These are phyloP conservation scores for Drosophila ezoana DNA, from an alignment of 2,888 invertebrate genomes.

Conservation along the genomic window DNA sequence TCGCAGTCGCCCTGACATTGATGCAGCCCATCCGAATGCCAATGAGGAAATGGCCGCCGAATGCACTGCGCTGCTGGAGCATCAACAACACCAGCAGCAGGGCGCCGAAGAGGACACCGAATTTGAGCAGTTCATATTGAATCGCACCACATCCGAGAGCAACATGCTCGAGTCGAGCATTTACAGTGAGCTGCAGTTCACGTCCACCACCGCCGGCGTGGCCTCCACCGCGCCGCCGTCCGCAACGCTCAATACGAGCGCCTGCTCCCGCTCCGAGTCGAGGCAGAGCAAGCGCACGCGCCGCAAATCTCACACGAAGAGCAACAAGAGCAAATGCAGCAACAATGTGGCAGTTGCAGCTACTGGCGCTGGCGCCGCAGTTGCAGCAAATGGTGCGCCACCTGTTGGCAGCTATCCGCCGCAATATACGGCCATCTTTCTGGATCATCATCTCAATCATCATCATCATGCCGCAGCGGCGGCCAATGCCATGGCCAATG, in stretches of 20 bases:
- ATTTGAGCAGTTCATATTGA: constrained; percentile 78
- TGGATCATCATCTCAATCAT: constrained; percentile 72
- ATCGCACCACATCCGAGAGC: constrained; percentile 82
- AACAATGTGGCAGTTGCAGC: constrained; percentile 29
- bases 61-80: constrained; percentile 69
- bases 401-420: constrained; percentile 79
- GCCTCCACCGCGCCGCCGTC: constrained; percentile 6
- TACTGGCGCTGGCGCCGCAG: constrained; percentile 26
- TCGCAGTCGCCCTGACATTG: constrained; percentile 61
- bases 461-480: constrained; percentile 30
- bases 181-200: constrained; percentile 80
- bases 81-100: constrained; percentile 44
- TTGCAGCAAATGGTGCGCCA: constrained; percentile 45
- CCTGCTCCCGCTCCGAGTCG: constrained; percentile 73
- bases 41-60: constrained; percentile 68
- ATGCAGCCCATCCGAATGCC: constrained; percentile 27
- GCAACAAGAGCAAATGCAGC: constrained; percentile 50
- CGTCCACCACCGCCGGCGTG: constrained; percentile 23
- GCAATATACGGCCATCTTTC: constrained; percentile 83
- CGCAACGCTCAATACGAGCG: constrained; percentile 71
- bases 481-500: constrained; percentile 70
- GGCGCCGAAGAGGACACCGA: constrained; percentile 59
- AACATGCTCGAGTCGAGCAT: constrained; percentile 82
- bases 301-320: constrained; percentile 68
- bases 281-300: constrained; percentile 79